A percentile compares a stretch with the other conserved stretches of the same genome.
These are phyloP conservation scores for Lapara coniferarum DNA, from an alignment of 2,888 invertebrate species.

Conservation along the genomic window DNA sequence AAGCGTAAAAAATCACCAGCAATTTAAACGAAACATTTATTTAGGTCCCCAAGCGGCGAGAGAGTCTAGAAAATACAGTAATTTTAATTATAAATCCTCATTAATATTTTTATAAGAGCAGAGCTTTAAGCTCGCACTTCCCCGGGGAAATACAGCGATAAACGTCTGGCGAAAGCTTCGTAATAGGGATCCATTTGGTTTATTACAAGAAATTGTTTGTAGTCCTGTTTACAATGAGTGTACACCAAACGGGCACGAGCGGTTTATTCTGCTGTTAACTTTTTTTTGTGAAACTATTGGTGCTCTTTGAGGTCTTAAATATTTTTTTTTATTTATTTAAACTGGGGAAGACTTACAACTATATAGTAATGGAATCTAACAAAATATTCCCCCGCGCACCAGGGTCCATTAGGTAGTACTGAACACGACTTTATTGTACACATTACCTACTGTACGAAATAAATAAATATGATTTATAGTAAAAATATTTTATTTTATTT, in stretches of 20 bases:
- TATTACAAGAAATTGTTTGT: constrained; percentile 14
- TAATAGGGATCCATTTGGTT: constrained; percentile 2
- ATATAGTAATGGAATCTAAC: no score
- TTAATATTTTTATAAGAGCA: constrained; percentile 18
- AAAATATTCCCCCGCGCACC: no score
- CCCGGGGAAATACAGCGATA: constrained; percentile 10
- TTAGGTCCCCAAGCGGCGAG: background rate
- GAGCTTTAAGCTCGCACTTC: background rate
- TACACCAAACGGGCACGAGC: background rate
- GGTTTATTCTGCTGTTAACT: background rate
- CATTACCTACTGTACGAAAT: background rate
- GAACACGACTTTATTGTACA: no score
- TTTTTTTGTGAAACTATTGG: background rate
- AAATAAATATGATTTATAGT: background rate
- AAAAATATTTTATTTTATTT: constrained; percentile 23
- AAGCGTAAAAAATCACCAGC: background rate
- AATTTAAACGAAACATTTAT: constrained; percentile 8
- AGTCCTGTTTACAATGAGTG: background rate
- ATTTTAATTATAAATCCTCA: constrained; percentile 19
- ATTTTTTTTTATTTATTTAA: no score
- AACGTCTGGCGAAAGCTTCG: background rate
- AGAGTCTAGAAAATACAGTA: background rate
- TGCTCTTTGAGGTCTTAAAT: background rate
- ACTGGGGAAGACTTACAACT: no score
- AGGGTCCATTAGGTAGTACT: no score